Evolutionary conservation across 2,888 invertebrate species (phyloP), one percentile per base, ranked within the genome.

Genomic region (Neuroscelio doddi): DNA sequence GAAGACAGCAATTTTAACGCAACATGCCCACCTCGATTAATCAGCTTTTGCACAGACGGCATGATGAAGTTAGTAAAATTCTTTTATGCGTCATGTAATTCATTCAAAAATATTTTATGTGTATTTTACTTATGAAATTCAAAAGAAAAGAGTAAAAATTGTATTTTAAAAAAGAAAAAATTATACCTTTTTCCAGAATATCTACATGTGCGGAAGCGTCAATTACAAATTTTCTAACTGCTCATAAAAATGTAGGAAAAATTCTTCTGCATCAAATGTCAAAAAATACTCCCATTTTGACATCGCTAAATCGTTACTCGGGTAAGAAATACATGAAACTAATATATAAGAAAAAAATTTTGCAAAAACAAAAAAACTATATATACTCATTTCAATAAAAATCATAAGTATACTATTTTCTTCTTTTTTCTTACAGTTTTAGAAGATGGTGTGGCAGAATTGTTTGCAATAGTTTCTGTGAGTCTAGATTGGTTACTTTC

Each of bases 181-280:
- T n/a, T n/a, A n/a, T n/a, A n/a, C n/a, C n/a, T n/a, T n/a, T n/a
- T 68, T 64, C 16, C 53, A 81, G 82, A 47, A 64, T 82, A 10
- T 79, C 74, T 5, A 80, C 82, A 3, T 82, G 82, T 27, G 74
- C 73, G 17, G 77, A 81, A 30, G 74, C 81, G 0, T 79, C 80
- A 1, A 38, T 81, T 1, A 65, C 66, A n/a, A 80, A 79, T 47
- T 82, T 72, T 27, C 64, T 82, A 14, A 58, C 70, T 1, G 80
- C 81, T 1, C 79, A 82, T 34, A 80, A 80, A 67, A 71, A 80
- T 39, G 70, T 82, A 12, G 82, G 73, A 0, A 81, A 75, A 49
- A 63, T 79, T 29, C 27, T 80, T 8, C 68, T 74, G 4, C 74
- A 76, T 46, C 79, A 82, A 66, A 75, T 82, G 70, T 72, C 74